phyloP scores from a whole-genome alignment of 2,797 vertebrate species.

The Catamblyrhynchus diadema region DNA sequence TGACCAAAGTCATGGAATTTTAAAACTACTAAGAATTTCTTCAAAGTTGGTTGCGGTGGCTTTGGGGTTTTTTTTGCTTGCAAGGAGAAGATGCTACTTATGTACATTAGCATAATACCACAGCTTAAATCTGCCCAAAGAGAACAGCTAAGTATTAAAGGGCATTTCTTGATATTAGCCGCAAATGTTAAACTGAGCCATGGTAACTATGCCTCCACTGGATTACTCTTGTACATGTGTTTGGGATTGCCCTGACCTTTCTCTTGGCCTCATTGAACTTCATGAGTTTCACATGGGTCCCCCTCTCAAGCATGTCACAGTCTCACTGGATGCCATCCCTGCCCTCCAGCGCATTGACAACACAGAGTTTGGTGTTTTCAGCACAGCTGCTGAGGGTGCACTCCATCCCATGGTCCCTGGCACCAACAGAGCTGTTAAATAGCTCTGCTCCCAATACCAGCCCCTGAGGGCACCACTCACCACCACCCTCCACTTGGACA shows the following conservation, averaged over 20 bases:
- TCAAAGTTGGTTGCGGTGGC: constrained; percentile 2
- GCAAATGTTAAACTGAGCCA: background rate
- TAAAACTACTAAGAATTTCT: constrained; percentile 59
- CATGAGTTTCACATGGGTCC: background rate
- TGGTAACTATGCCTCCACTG: background rate
- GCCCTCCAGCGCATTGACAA: background rate
- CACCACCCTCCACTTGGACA: too few relatives aligned
- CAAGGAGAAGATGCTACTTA: constrained; percentile 36
- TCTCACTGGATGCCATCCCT: background rate
- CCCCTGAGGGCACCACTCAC: background rate
- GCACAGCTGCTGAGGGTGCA: background rate
- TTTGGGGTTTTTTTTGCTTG: background rate
- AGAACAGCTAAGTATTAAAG: constrained; percentile 9
- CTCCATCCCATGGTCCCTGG: background rate
- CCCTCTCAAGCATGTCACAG: background rate
- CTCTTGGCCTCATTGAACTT: background rate
- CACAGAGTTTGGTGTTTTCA: background rate
- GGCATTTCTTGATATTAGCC: background rate
- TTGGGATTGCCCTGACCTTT: background rate
- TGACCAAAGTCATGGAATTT: constrained; percentile 69
- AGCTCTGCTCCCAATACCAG: fast-evolving
- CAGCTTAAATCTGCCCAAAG: constrained; percentile 27
- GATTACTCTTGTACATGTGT: background rate
- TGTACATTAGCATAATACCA: background rate
- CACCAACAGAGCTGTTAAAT: background rate